A percentile compares a stretch with the other conserved stretches of the same genome.
Conservation (phyloP, 2,113 vertebrate genomes). For the Melanotaenia duboulayi region DNA sequence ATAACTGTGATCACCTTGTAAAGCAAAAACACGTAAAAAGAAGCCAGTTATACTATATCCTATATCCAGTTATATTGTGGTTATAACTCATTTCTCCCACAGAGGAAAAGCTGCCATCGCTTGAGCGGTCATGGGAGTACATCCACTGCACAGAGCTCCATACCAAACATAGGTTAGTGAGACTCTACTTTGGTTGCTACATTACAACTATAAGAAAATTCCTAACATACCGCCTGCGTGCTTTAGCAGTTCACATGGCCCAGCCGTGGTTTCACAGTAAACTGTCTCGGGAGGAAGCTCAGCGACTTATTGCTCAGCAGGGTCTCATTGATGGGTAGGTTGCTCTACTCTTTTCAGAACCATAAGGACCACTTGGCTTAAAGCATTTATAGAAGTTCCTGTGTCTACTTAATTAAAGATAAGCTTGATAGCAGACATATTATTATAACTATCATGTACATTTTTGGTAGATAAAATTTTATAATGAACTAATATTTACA, state of each 20-base stretch:
- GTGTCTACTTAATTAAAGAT: too few species aligned
- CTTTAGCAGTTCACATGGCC: slow-evolving; percentile 89
- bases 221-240: slow-evolving; percentile 13
- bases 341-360: not conserved
- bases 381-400: not conserved
- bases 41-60: not conserved
- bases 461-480: too few species aligned
- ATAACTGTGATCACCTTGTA: not conserved
- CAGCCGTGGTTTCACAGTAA: slow-evolving; percentile 98
- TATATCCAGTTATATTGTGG: slow-evolving; percentile 6
- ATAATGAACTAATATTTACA: not conserved
- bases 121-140: slow-evolving; percentile 90
- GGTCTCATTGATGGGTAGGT: slow-evolving; percentile 94
- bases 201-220: not conserved
- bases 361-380: not conserved
- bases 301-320: slow-evolving; percentile 92
- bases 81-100: slow-evolving; percentile 54
- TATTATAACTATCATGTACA: too few species aligned
- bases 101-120: slow-evolving; percentile 95
- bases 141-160: slow-evolving; percentile 83
- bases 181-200: not conserved
- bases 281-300: slow-evolving; percentile 94
- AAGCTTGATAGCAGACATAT: too few species aligned
- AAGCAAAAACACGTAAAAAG: slow-evolving; percentile 2
- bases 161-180: slow-evolving; percentile 87